Base-by-base conservation (phyloP, 2,797 vertebrate species). In the Odontamblyopus lacepedii region DNA sequence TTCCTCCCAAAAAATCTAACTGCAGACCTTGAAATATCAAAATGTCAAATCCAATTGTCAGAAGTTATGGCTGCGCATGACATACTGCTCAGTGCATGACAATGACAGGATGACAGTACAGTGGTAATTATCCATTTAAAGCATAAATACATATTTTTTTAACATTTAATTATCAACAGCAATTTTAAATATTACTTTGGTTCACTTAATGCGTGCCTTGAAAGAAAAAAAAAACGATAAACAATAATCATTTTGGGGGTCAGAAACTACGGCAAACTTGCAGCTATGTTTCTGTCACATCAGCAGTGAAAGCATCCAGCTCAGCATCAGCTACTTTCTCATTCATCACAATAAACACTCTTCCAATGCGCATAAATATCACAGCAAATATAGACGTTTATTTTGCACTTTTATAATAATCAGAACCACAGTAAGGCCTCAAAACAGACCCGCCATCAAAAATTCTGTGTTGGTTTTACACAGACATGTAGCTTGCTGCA, bases 371-470 rank as follows among this genome's bases (percentile, higher is more conserved):
- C 32, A 0, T 23, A 12, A 44, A 38, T n/a, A 35, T 63, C 41
- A 27, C 6, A 29, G 18, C 13, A 3, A 2, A 13, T 12, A 9
- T 4, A n/a, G 12, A n/a, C 50, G 19, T 30, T 19, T 55, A 67
- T 32, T 67, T 32, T 3, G 8, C 18, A 9, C 65, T 53, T 53
- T 53, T 3, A 67, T 3, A 53, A 8, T 19, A 2, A 67, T 2
- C 26, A 56, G 64, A 48, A 68, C 35, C 18, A 27, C 68, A 73
- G 23, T 60, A 76, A 72, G 86, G 88, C 84, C 87, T 89, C 64
- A 82, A 82, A 83, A 85, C 78, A 60, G 27, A 13, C 79, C 85
- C 88, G 81, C 87, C 87, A 86, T 87, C 78, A 79, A 86, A 81
- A 74, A 35, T 48, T 15, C 13, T 48, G 44, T 15, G 44, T 41